Percentiles rank a stretch among this genome's conserved stretches.
phyloP scores from a whole-genome alignment of 2,113 vertebrate genomes.

The Pseudorectes ferrugineus region DNA sequence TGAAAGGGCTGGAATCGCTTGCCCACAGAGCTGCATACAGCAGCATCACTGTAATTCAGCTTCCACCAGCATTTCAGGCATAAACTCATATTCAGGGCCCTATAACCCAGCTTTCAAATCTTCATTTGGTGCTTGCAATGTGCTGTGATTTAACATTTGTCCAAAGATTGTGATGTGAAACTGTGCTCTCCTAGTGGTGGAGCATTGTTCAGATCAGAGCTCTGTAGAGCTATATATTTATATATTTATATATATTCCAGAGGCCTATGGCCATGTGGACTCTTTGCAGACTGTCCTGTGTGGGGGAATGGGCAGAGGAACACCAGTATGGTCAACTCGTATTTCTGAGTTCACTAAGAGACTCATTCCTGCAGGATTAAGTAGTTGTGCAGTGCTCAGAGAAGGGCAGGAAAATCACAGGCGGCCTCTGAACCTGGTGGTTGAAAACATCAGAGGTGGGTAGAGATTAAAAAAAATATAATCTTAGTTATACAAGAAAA shows the following conservation, averaged over 20 bases:
- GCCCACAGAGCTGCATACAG: not conserved
- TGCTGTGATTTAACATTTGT: not conserved
- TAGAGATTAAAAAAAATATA: not conserved
- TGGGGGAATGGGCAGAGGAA: not conserved
- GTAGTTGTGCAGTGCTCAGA: not conserved
- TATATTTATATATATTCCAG: not conserved
- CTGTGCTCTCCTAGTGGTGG: not conserved
- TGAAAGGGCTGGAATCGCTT: not conserved
- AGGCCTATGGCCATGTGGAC: not conserved
- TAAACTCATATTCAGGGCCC: not conserved
- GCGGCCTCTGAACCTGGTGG: not conserved
- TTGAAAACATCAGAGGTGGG: not conserved
- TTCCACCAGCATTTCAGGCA: not conserved
- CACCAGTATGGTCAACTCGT: not conserved
- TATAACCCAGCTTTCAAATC: not conserved
- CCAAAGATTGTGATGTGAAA: not conserved
- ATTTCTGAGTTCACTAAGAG: not conserved
- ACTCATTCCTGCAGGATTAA: not conserved
- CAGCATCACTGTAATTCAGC: not conserved
- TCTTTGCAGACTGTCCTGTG: not conserved
- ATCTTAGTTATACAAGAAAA: not conserved
- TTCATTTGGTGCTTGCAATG: not conserved
- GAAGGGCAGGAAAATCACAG: not conserved
- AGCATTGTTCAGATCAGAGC: not conserved
- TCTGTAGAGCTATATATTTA: not conserved